Evolutionary conservation across 1,140 invertebrate species (phyloP).

Genomic region (Ditylenchus dipsaci): DNA sequence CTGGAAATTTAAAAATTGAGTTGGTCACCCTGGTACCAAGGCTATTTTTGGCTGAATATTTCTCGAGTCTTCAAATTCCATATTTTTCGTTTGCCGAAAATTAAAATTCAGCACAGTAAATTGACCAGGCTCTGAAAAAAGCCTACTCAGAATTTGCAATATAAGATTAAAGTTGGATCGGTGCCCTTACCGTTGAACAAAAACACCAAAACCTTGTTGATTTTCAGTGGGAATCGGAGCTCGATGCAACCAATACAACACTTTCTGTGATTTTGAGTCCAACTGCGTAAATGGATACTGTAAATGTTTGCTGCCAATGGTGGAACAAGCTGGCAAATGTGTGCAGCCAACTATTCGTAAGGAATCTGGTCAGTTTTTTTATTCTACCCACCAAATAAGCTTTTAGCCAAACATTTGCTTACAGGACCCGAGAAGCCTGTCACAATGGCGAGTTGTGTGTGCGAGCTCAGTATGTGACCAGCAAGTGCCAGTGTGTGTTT

Average conservation of each 20-base stretch:
- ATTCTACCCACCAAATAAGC: too few species aligned
- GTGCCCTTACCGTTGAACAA: too few species aligned
- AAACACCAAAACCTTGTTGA: too few species aligned
- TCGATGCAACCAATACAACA: conserved; percentile 37
- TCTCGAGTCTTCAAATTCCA: too few species aligned
- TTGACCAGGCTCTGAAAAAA: too few species aligned
- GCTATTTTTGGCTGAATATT: too few species aligned
- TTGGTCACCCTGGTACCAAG: too few species aligned
- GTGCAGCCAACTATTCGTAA: conserved; percentile 9
- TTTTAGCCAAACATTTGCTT: neutral
- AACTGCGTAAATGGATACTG: conserved; percentile 45
- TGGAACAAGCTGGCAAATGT: conserved; percentile 50
- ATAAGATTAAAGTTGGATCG: too few species aligned
- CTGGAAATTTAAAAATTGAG: too few species aligned
- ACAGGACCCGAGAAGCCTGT: conserved; percentile 54
- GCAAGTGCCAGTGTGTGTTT: conserved; percentile 55
- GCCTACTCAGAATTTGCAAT: too few species aligned
- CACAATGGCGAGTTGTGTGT: conserved; percentile 48
- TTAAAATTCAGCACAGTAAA: too few species aligned
- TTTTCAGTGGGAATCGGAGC: conserved; percentile 48
- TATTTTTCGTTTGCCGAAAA: too few species aligned
- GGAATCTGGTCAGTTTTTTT: neutral
- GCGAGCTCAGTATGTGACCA: conserved; percentile 48
- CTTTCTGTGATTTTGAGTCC: conserved; percentile 20
- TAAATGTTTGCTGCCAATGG: conserved; percentile 45